Conservation (phyloP, 2,797 vertebrate genomes). For the Acridotheres tristis region DNA sequence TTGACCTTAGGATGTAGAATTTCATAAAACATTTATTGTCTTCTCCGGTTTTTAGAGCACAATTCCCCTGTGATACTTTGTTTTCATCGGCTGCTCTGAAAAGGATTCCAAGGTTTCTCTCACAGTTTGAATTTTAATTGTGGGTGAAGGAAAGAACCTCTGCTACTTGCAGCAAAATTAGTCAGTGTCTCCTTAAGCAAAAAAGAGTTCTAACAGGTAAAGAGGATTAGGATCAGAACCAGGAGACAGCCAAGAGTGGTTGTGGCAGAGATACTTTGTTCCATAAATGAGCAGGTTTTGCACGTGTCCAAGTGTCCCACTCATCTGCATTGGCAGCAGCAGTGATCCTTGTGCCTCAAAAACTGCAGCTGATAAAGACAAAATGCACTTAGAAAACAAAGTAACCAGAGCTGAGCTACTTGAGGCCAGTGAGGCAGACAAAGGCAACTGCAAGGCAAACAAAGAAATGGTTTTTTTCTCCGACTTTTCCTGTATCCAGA, state of each 20-base stretch:
- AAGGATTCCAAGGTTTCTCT: background rate
- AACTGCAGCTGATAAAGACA: background rate
- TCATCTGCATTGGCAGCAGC: background rate
- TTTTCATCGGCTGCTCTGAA: constrained; percentile 2
- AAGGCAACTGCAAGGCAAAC: background rate
- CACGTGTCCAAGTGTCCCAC: background rate
- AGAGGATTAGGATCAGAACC: background rate
- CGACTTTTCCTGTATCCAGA: background rate
- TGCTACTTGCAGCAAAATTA: constrained; percentile 9
- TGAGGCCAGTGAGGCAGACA: background rate
- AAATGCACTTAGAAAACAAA: background rate
- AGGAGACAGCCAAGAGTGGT: background rate
- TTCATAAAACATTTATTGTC: constrained; percentile 51
- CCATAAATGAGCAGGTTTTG: background rate
- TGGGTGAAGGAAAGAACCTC: background rate
- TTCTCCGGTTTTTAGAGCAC: constrained; percentile 34
- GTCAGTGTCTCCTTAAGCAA: background rate
- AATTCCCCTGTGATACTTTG: constrained; percentile 27
- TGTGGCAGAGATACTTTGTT: background rate
- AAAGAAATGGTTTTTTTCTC: background rate
- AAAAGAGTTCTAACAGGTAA: background rate
- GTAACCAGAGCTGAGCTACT: background rate
- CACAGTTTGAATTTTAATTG: background rate
- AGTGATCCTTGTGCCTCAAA: background rate
- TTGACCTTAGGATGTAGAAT: constrained; percentile 36